A percentile compares a stretch with the other conserved stretches of the same genome.
phyloP scores from a whole-genome alignment of 2,113 vertebrate genomes.

The Malaclemys terrapin region DNA sequence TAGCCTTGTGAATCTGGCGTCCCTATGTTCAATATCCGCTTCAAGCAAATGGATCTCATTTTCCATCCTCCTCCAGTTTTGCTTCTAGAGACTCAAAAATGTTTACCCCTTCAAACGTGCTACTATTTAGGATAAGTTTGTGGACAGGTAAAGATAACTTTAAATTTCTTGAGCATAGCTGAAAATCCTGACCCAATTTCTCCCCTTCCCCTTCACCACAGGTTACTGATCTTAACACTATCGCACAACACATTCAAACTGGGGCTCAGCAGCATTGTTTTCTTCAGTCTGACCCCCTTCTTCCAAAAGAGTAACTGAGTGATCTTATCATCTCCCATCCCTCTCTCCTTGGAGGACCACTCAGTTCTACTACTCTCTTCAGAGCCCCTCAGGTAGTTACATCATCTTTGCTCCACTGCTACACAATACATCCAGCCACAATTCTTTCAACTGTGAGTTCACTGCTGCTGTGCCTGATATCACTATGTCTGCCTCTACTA shows the following conservation, averaged over 20 bases:
- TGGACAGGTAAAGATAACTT: neutral
- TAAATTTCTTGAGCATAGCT: neutral
- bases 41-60: neutral
- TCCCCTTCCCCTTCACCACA: neutral
- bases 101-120: neutral
- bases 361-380: neutral
- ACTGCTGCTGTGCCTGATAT: neutral
- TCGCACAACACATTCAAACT: neutral
- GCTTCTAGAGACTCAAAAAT: neutral
- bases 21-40: neutral
- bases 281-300: neutral
- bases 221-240: neutral
- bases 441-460: neutral
- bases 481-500: neutral
- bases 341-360: neutral
- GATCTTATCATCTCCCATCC: neutral
- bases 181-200: neutral
- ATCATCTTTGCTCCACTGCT: neutral
- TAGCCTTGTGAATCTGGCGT: neutral
- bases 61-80: neutral
- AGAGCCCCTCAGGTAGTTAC: neutral
- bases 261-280: neutral
- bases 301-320: neutral
- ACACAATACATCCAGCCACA: neutral
- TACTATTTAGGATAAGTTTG: neutral